phyloP scores from a whole-genome alignment of 2,113 vertebrate species.

The Trogon surrucura region DNA sequence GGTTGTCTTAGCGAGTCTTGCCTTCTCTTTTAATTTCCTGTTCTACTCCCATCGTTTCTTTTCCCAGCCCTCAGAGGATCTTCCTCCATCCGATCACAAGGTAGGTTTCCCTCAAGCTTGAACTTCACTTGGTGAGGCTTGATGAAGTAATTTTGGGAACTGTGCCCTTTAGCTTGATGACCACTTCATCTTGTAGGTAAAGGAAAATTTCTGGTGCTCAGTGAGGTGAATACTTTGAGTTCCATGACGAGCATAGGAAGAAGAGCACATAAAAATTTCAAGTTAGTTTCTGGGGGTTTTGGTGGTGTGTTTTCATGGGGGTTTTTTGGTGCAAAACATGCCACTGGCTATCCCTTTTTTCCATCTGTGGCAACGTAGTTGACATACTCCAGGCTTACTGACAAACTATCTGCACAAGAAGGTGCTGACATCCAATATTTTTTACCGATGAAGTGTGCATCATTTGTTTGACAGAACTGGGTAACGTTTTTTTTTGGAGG shows the following conservation, averaged over 20 bases:
- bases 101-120: neutral
- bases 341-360: neutral
- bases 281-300: neutral
- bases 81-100: neutral
- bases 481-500: neutral
- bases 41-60: neutral
- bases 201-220: neutral
- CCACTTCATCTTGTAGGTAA: neutral
- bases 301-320: too few species aligned
- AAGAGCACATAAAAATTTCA: neutral
- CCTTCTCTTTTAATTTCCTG: neutral
- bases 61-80: neutral
- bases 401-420: neutral
- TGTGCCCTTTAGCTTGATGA: neutral
- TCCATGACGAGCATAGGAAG: neutral
- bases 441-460: neutral
- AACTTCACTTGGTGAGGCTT: neutral
- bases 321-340: neutral
- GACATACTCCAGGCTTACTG: neutral
- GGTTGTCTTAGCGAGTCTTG: neutral
- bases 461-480: neutral
- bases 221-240: neutral
- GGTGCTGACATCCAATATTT: neutral
- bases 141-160: neutral
- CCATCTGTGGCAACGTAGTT: neutral